Evolutionary conservation across 2,113 vertebrate genomes (phyloP), one percentile per base, ranked within the genome.

Genomic region (Calypte anna): DNA sequence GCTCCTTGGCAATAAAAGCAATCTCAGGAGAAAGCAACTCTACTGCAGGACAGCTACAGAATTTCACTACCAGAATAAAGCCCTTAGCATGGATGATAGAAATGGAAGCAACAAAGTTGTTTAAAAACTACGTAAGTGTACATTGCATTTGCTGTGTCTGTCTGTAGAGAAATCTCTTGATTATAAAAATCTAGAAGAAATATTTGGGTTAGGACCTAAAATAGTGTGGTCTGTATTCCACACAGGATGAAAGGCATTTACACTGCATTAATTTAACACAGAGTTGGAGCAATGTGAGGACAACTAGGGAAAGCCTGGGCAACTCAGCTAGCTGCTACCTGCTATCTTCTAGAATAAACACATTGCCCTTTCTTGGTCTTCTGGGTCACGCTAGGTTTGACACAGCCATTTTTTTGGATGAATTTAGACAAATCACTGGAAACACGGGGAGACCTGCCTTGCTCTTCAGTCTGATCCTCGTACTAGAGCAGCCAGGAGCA

Each of bases 51-150:
- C 9, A 75, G 59, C 59, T 3, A 25, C 69, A 36, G 84, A 57
- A 0, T 31, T 88, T 36, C 44, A 36, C n/a, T 30, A 77, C 68
- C 1, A 24, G 6, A 3, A 21, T 48, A 57, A 31, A 23, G 4
- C 1, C 6, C 30, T 22, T 44, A 0, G 44, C 61, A 31, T 1
- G 6, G 18, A 4, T 64, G 67, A 70, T 96, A 57, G 14, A 54
- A 51, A 14, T 1, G 6, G 4, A 18, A 22, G 95, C 90, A 0
- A n/a, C 30, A 0, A 0, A 2, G 1, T 17, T 97, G 90, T 86
- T 94, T 25, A 4, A 66, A 6, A 54, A 18, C 27, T 97, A 94
- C 0, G 96, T 97, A 96, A 97, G 96, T 96, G 63, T 12, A 30
- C 7, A 30, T 75, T 50, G 33, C 16, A 20, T 68, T 61, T 77